Evolutionary conservation across 2,113 vertebrate species (phyloP).

Genomic region (Otolemur garnettii): DNA sequence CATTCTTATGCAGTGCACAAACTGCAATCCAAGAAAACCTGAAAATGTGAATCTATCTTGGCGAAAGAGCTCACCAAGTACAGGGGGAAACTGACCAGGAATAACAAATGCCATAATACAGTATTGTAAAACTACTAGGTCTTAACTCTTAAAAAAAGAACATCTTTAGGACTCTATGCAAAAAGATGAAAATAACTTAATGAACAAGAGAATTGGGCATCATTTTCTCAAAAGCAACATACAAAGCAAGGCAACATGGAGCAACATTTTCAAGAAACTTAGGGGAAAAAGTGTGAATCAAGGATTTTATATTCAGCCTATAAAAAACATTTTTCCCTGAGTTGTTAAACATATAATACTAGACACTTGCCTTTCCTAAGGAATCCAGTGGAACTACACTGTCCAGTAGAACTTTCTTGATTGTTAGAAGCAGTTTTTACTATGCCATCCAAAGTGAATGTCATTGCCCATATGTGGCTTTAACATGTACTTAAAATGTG

Average conservation of each 20-base stretch:
- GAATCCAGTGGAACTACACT: background rate
- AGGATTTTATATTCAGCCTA: background rate
- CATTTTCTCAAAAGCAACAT: background rate
- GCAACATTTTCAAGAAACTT: constrained; percentile 19
- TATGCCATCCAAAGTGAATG: background rate
- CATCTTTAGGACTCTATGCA: background rate
- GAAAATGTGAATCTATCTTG: background rate
- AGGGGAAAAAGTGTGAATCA: background rate
- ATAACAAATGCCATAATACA: background rate
- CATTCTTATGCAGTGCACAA: no score
- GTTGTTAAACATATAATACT: background rate
- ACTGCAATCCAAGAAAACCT: background rate
- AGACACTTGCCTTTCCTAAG: background rate
- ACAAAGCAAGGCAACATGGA: background rate
- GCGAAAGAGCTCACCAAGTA: background rate
- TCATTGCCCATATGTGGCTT: background rate
- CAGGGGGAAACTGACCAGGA: background rate
- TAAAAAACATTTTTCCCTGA: background rate
- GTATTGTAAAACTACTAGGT: background rate
- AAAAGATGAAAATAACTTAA: constrained; percentile 31
- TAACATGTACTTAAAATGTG: background rate
- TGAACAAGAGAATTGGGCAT: background rate
- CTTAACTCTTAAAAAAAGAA: background rate
- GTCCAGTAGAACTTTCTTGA: background rate
- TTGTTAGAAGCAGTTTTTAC: background rate